These are phyloP conservation scores for Aphelenchoides fujianensis DNA, from an alignment of 1,140 invertebrate species.

Conservation along the genomic window DNA sequence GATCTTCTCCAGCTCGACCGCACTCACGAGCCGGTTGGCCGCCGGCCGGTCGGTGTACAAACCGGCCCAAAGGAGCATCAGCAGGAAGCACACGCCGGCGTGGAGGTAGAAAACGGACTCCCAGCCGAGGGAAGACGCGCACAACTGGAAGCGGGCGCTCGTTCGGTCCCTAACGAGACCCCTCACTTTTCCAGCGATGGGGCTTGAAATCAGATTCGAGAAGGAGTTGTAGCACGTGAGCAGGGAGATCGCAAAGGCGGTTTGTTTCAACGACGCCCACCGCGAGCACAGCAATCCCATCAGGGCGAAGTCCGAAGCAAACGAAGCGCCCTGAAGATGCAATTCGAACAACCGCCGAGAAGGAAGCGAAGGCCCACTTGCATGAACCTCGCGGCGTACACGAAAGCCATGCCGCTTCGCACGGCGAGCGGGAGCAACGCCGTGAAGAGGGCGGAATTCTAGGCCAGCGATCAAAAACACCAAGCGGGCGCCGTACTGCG, in stretches of 20 bases:
- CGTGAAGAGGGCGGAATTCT: slow-evolving; percentile 35
- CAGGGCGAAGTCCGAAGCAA: slow-evolving; percentile 16
- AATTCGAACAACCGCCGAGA: background rate
- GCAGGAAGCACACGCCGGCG: background rate
- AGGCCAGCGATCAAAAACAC: slow-evolving; percentile 41
- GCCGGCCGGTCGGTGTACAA: slow-evolving; percentile 39
- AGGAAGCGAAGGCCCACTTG: slow-evolving; percentile 25
- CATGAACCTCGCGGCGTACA: slow-evolving; percentile 30
- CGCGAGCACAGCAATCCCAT: slow-evolving; percentile 18
- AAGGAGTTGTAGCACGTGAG: slow-evolving; percentile 33
- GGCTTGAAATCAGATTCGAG: background rate
- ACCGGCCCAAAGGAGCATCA: slow-evolving; percentile 27
- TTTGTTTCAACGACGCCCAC: slow-evolving; percentile 20
- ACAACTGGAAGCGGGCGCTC: slow-evolving; percentile 8
- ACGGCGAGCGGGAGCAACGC: slow-evolving; percentile 37
- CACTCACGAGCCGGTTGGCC: slow-evolving; percentile 23
- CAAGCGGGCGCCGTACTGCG: slow-evolving; percentile 35
- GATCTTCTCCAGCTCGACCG: slow-evolving; percentile 31
- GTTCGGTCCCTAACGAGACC: background rate
- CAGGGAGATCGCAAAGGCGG: slow-evolving; percentile 21
- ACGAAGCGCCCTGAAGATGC: slow-evolving; percentile 17
- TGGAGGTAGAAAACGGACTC: slow-evolving; percentile 35
- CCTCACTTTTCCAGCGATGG: slow-evolving; percentile 23
- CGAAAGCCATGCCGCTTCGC: slow-evolving; percentile 23
- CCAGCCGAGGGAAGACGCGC: slow-evolving; percentile 35